phyloP scores from a whole-genome alignment of 2,797 vertebrate genomes.

The Menidia menidia region DNA sequence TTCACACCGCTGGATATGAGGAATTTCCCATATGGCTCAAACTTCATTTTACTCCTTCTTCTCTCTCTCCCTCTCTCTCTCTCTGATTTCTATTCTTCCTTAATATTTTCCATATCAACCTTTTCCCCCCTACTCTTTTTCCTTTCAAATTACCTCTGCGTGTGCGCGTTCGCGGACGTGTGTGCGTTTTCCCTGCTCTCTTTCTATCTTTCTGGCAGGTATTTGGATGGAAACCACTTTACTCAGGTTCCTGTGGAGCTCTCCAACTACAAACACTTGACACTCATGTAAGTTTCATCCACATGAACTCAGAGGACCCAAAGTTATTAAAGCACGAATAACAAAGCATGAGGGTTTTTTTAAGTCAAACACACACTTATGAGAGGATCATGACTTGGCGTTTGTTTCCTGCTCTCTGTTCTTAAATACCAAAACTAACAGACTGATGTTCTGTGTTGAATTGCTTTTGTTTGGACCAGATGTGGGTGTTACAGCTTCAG shows the following conservation, averaged over 20 bases:
- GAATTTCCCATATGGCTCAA: conserved; percentile 76
- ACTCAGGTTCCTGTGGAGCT: conserved; percentile 95
- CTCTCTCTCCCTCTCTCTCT: conserved; percentile 23
- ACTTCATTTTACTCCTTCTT: conserved; percentile 49
- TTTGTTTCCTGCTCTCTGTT: conserved; percentile 33
- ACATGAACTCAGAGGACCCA: conserved; percentile 1
- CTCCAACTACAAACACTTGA: conserved; percentile 96
- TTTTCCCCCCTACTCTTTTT: conserved; percentile 6
- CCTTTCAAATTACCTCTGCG: background rate
- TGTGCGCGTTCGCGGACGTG: background rate
- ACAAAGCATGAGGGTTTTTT: conserved; percentile 5
- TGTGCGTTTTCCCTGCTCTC: conserved; percentile 1
- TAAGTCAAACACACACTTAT: conserved; percentile 14
- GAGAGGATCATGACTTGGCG: conserved; percentile 28
- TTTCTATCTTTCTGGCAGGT: conserved; percentile 75
- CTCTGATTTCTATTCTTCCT: conserved; percentile 23
- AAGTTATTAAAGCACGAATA: conserved; percentile 15
- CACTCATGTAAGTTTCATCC: conserved; percentile 92
- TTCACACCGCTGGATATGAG: conserved; percentile 72
- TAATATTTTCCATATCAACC: conserved; percentile 12
- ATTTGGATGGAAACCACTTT: conserved; percentile 98
- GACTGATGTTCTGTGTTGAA: conserved; percentile 33
- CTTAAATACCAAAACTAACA: conserved; percentile 53
- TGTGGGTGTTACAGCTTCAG: conserved; percentile 17
- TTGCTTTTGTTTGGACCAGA: conserved; percentile 26